Percentiles rank a stretch among this genome's conserved stretches.
These are phyloP conservation scores for Malurus alboscapulatus DNA, from an alignment of 2,113 vertebrate species.

Conservation along the genomic window DNA sequence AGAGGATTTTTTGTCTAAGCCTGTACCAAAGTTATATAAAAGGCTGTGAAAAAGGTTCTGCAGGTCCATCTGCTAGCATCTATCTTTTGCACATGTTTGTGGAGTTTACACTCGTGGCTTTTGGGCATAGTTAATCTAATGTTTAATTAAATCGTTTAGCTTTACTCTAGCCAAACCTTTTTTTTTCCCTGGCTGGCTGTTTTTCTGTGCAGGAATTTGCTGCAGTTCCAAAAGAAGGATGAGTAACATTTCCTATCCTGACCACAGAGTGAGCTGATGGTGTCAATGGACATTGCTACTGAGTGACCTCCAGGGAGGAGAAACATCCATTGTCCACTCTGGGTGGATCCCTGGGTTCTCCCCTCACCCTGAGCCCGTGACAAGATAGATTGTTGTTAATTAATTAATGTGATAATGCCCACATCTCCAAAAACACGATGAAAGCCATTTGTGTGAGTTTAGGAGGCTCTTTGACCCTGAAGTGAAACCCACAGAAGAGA, in stretches of 20 bases:
- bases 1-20: constrained; percentile 48
- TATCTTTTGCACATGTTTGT: not conserved
- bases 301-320: not conserved
- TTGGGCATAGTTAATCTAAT: not conserved
- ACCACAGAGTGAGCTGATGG: not conserved
- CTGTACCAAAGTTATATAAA: constrained; percentile 23
- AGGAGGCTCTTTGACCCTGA: not conserved
- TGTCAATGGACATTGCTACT: not conserved
- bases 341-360: not conserved
- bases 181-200: not conserved
- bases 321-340: not conserved
- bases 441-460: not conserved
- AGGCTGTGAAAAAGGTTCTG: constrained; percentile 14
- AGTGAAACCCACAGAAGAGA: not conserved
- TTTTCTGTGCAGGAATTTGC: not conserved
- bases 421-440: not conserved
- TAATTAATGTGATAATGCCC: not conserved
- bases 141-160: constrained; percentile 6
- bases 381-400: not conserved
- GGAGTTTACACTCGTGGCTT: not conserved
- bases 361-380: not conserved
- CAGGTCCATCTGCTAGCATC: not conserved
- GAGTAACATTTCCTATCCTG: not conserved
- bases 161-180: not conserved
- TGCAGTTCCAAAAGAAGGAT: constrained; percentile 6